phyloP scores from a whole-genome alignment of 2,888 invertebrate genomes.

The Drosophila tripunctata region DNA sequence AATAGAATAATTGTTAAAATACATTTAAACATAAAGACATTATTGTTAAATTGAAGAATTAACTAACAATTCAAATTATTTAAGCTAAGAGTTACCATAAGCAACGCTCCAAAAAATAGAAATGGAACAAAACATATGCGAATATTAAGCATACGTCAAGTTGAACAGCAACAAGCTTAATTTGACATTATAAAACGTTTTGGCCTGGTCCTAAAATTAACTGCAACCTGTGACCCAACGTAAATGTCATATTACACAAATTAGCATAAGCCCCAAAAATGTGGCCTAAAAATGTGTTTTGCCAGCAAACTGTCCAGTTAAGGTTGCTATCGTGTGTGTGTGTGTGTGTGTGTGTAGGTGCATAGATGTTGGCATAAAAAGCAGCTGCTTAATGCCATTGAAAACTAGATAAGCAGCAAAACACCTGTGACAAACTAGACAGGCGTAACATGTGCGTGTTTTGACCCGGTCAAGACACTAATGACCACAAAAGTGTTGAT shows the following conservation, averaged over 20 bases:
- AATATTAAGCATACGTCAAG: slow-evolving; percentile 42
- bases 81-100: neutral
- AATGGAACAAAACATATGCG: slow-evolving; percentile 1
- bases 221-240: slow-evolving; percentile 60
- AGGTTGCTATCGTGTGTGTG: slow-evolving; percentile 2
- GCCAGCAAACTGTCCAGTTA: slow-evolving; percentile 43
- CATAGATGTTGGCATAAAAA: slow-evolving; percentile 39
- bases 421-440: slow-evolving; percentile 63
- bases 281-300: slow-evolving; percentile 20
- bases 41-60: no score
- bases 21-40: no score
- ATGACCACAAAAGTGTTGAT: slow-evolving; percentile 64
- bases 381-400: slow-evolving; percentile 45
- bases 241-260: slow-evolving; percentile 63
- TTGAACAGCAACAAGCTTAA: slow-evolving; percentile 39
- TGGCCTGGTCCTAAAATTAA: slow-evolving; percentile 60
- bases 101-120: neutral
- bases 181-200: slow-evolving; percentile 62
- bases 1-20: no score
- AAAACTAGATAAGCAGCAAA: slow-evolving; percentile 59
- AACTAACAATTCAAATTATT: no score
- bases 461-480: slow-evolving; percentile 46
- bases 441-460: slow-evolving; percentile 20
- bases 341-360: slow-evolving; percentile 14
- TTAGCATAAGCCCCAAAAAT: slow-evolving; percentile 66